These are phyloP conservation scores for Champsocephalus gunnari DNA, from an alignment of 2,797 vertebrate genomes.

Conservation along the genomic window DNA sequence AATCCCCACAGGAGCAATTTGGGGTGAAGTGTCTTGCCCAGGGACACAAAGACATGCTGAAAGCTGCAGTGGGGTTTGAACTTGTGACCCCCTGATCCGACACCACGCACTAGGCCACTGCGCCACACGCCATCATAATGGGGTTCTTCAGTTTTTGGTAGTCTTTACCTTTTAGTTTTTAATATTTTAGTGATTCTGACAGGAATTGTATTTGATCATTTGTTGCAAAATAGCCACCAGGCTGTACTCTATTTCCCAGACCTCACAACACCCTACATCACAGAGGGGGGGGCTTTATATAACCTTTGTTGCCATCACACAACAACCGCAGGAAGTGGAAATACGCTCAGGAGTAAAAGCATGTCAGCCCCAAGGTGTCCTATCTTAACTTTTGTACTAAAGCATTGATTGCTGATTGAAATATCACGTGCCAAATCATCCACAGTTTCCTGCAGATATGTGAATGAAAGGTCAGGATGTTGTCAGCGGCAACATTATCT, in stretches of 20 bases:
- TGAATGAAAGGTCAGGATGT: conserved; percentile 65
- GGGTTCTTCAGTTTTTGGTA: not conserved
- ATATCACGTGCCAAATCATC: conserved; percentile 49
- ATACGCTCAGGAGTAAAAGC: conserved; percentile 21
- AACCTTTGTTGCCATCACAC: conserved; percentile 25
- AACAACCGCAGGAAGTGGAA: conserved; percentile 58
- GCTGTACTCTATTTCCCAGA: conserved; percentile 7
- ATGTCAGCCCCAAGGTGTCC: conserved; percentile 28
- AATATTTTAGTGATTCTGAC: no score
- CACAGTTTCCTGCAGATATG: conserved; percentile 63
- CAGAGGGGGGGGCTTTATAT: conserved; percentile 11
- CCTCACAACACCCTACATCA: conserved; percentile 24
- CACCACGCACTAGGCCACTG: no score
- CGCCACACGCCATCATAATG: not conserved
- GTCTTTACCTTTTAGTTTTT: not conserved
- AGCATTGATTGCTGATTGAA: conserved; percentile 54
- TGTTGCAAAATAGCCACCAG: not conserved
- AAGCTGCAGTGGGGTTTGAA: no score
- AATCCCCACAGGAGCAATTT: no score
- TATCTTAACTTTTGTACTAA: conserved; percentile 23
- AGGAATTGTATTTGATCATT: not conserved
- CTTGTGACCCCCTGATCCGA: no score
- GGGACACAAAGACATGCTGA: no score
- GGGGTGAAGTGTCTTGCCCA: no score
- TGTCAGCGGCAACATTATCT: conserved; percentile 14